phyloP scores from a whole-genome alignment of 2,113 vertebrate species.

The Mustela lutreola region DNA sequence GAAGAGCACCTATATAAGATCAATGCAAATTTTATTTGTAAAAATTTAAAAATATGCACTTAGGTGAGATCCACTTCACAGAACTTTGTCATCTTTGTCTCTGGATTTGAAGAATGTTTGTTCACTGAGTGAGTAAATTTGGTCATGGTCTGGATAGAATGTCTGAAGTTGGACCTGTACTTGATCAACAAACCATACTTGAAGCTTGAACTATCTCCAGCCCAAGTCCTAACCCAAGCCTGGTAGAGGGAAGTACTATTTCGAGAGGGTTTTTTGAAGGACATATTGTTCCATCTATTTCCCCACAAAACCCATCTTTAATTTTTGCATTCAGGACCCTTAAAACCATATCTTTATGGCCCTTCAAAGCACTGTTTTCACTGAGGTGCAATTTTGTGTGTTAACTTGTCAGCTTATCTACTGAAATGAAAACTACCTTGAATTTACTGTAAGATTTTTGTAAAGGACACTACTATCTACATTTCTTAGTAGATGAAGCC shows the following conservation, averaged over 20 bases:
- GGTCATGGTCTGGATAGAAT: not conserved
- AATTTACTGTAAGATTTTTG: not conserved
- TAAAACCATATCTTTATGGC: not conserved
- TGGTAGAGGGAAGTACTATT: not conserved
- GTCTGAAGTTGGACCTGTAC: not conserved
- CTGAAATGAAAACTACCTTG: not conserved
- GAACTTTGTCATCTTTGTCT: not conserved
- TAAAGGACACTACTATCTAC: not conserved
- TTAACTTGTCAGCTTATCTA: not conserved
- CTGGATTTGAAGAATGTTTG: constrained; percentile 12
- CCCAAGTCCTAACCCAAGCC: not conserved
- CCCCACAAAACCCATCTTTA: not conserved
- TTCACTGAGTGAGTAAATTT: not conserved
- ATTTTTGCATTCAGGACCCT: not conserved
- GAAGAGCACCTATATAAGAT: not conserved
- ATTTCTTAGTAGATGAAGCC: not conserved
- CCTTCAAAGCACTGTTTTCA: constrained; percentile 1
- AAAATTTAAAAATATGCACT: not conserved
- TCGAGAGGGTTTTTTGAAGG: not conserved
- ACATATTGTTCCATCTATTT: not conserved
- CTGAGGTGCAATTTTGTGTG: not conserved
- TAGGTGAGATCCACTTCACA: not conserved
- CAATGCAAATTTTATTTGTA: not conserved
- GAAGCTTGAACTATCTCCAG: not conserved
- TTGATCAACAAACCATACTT: not conserved